A percentile compares a stretch with the other conserved stretches of the same genome.
phyloP scores from a whole-genome alignment of 2,113 vertebrate species.

The Chascanopsetta lugubris region DNA sequence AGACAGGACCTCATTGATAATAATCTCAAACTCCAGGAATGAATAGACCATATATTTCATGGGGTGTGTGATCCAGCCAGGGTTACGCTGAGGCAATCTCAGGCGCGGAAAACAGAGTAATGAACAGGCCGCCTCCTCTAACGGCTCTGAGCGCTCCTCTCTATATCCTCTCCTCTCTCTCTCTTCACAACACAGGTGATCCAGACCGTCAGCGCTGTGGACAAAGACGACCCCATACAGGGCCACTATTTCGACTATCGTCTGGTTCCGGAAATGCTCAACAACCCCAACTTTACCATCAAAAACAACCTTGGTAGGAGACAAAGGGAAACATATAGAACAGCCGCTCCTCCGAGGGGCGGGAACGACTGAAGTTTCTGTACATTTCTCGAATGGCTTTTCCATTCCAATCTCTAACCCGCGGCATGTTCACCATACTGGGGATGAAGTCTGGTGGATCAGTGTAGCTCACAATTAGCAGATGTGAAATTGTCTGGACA shows the following conservation, averaged over 20 bases:
- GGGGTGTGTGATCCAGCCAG: constrained; percentile 57
- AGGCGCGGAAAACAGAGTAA: constrained; percentile 57
- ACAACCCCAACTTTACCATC: constrained; percentile 98
- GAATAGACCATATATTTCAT: constrained; percentile 75
- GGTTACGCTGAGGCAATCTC: constrained; percentile 50
- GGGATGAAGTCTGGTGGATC: constrained; percentile 70
- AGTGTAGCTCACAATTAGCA: constrained; percentile 74
- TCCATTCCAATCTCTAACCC: constrained; percentile 45
- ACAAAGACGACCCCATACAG: constrained; percentile 95
- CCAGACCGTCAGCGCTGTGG: constrained; percentile 93
- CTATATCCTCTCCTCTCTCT: constrained; percentile 61
- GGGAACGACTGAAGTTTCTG: constrained; percentile 40
- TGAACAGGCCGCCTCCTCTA: constrained; percentile 55
- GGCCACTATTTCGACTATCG: constrained; percentile 96
- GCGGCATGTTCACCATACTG: constrained; percentile 39
- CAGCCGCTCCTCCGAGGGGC: not conserved
- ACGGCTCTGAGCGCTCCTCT: constrained; percentile 34
- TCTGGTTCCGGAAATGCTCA: constrained; percentile 92
- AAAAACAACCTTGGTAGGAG: constrained; percentile 87
- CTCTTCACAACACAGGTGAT: constrained; percentile 86
- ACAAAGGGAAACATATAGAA: not conserved
- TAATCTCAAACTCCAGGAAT: constrained; percentile 69
- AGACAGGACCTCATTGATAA: constrained; percentile 75
- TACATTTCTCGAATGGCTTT: constrained; percentile 45
- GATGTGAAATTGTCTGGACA: constrained; percentile 78